Evolutionary conservation across 1,140 invertebrate genomes (phyloP), one percentile per base, ranked within the genome.

Genomic region (Pogonomyrmex barbatus): DNA sequence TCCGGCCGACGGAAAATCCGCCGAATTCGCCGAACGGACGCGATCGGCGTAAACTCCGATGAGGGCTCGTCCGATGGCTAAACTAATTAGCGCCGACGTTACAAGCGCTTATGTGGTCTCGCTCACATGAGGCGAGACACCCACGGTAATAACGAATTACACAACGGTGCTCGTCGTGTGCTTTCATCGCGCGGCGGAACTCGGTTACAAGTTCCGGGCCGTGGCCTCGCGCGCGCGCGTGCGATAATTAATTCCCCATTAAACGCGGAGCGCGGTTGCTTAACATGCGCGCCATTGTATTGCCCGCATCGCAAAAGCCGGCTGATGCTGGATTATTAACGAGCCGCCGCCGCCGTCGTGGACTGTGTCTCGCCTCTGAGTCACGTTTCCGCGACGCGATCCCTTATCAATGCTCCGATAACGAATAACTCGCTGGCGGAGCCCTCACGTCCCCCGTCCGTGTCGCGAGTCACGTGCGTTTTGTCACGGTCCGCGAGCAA

Each of bases 191-290:
- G 67, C 62, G 36, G 30, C 65, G 68, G 30, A 85, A 85, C 82
- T 78, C 83, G 12, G 39, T 79, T 78, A 76, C 60, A 68, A n/a
- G 62, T 39, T 67, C 50, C 33, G 24, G 30, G 30, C 36, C 10
- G 56, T 17, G 42, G 56, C 63, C 60, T 52, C 39, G n/a, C 62
- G 58, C 33, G 33, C 54, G 36, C 39, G 9, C 33, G 42, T 63
- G 52, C 39, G 77, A 75, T 89, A 88, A 89, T 89, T 89, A 89
- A 90, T 89, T 87, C 82, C 58, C 77, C 75, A 50, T 89, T 82
- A 89, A 90, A 87, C 68, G 67, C 78, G 63, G 84, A 79, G 76
- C 86, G 70, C 45, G 70, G 52, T 73, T 58, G 47, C 52, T 73
- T 87, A 67, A 67, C 39, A 50, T 71, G 24, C 36, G 58, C 45